A percentile compares a stretch with the other conserved stretches of the same genome.
These are phyloP conservation scores for Diglossa brunneiventris DNA, from an alignment of 2,113 vertebrate genomes.

Conservation along the genomic window DNA sequence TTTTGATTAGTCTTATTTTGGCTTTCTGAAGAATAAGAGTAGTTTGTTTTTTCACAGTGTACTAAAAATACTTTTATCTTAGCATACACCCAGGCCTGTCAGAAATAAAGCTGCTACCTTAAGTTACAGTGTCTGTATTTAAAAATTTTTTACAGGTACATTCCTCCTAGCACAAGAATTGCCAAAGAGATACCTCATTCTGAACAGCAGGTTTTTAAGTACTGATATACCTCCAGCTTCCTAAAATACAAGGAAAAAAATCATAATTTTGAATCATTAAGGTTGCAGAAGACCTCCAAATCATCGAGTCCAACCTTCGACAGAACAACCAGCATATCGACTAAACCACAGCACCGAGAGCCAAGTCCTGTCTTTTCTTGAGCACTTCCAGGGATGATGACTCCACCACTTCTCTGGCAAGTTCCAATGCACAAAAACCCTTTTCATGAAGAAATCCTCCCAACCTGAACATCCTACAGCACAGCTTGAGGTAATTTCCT, in stretches of 20 bases:
- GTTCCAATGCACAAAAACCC: neutral
- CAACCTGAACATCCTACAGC: neutral
- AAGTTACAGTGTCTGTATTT: neutral
- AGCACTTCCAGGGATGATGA: neutral
- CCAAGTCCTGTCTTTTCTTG: neutral
- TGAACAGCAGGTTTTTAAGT: neutral
- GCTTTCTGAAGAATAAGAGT: neutral
- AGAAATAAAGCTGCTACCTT: neutral
- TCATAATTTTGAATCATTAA: neutral
- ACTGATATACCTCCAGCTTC: neutral
- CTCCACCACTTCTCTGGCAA: neutral
- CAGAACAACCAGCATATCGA: neutral
- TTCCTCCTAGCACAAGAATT: neutral
- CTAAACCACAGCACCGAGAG: neutral
- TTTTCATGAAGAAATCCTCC: neutral
- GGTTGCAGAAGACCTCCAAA: neutral
- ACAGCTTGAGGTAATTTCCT: neutral
- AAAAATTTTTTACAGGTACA: neutral
- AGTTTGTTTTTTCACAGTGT: neutral
- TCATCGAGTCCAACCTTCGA: rapidly evolving
- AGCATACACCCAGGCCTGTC: neutral
- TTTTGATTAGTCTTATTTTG: neutral
- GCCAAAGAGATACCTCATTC: neutral
- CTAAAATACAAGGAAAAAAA: neutral
- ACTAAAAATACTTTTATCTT: neutral